These are phyloP conservation scores for Chaitophorus viminalis DNA, from an alignment of 2,888 invertebrate species.

Conservation along the genomic window DNA sequence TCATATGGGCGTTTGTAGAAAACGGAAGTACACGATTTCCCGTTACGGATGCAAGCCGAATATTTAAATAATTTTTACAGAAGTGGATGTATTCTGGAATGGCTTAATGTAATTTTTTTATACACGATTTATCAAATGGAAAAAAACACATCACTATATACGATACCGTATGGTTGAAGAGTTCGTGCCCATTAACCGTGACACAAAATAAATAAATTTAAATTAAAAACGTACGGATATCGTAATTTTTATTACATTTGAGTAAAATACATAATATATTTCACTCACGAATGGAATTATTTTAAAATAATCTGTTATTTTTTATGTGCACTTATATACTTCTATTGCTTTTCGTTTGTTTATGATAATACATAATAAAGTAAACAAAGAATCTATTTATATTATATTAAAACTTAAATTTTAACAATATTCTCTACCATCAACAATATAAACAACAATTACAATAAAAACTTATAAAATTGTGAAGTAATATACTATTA, in stretches of 20 bases:
- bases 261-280: too few relatives aligned
- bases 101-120: not conserved
- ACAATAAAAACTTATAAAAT: too few relatives aligned
- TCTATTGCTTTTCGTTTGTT: too few relatives aligned
- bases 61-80: slow-evolving; percentile 44
- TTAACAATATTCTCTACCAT: too few relatives aligned
- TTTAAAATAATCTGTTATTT: not conserved
- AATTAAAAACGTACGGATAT: not conserved
- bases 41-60: slow-evolving; percentile 53
- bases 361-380: too few relatives aligned
- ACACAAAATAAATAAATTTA: not conserved
- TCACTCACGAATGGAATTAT: not conserved
- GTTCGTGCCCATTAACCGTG: not conserved
- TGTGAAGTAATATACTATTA: too few relatives aligned
- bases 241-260: too few relatives aligned
- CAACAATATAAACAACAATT: too few relatives aligned
- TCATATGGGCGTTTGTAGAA: slow-evolving; percentile 30
- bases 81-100: slow-evolving; percentile 14
- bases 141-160: slow-evolving; percentile 22
- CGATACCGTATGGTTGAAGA: not conserved
- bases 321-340: too few relatives aligned
- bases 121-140: not conserved
- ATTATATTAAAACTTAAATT: too few relatives aligned
- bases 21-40: slow-evolving; percentile 60
- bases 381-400: too few relatives aligned